phyloP scores from a whole-genome alignment of 2,113 vertebrate genomes.

The Hyperoodon ampullatus region DNA sequence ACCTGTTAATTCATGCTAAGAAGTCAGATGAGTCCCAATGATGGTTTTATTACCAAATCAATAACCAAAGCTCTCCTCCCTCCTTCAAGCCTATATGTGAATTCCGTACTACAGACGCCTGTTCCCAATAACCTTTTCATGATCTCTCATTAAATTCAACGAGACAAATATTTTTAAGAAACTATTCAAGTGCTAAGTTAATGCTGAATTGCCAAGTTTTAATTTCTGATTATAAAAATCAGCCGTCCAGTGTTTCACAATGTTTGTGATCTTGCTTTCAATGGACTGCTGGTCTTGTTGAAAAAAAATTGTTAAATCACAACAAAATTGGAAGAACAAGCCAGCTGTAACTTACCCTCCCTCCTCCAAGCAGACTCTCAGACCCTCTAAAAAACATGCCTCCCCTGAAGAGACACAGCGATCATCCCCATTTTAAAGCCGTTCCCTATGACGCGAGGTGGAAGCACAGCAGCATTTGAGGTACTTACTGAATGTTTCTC shows the following conservation, averaged over 20 bases:
- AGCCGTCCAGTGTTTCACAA: conserved; percentile 38
- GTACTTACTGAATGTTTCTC: conserved; percentile 98
- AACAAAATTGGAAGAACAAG: conserved; percentile 62
- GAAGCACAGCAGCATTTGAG: conserved; percentile 83
- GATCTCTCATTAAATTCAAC: conserved; percentile 64
- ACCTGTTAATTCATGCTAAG: conserved; percentile 74
- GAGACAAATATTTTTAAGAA: not conserved
- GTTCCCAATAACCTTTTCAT: conserved; percentile 6
- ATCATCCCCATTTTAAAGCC: conserved; percentile 77
- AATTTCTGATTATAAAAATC: not conserved
- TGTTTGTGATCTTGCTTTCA: conserved; percentile 54
- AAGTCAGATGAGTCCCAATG: conserved; percentile 29
- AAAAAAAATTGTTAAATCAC: not conserved
- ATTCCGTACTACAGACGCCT: not conserved
- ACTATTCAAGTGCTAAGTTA: not conserved
- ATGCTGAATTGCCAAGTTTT: conserved; percentile 23
- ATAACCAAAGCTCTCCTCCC: conserved; percentile 49
- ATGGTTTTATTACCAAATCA: conserved; percentile 61
- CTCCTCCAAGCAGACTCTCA: conserved; percentile 38
- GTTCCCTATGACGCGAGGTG: conserved; percentile 73
- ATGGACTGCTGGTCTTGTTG: conserved; percentile 41
- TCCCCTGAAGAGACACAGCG: conserved; percentile 74
- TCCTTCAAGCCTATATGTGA: conserved; percentile 45
- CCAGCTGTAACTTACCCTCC: conserved; percentile 62
- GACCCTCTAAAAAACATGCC: conserved; percentile 57